A percentile compares a stretch with the other conserved stretches of the same genome.
phyloP scores from a whole-genome alignment of 2,113 vertebrate species.

The Paramisgurnus dabryanus region DNA sequence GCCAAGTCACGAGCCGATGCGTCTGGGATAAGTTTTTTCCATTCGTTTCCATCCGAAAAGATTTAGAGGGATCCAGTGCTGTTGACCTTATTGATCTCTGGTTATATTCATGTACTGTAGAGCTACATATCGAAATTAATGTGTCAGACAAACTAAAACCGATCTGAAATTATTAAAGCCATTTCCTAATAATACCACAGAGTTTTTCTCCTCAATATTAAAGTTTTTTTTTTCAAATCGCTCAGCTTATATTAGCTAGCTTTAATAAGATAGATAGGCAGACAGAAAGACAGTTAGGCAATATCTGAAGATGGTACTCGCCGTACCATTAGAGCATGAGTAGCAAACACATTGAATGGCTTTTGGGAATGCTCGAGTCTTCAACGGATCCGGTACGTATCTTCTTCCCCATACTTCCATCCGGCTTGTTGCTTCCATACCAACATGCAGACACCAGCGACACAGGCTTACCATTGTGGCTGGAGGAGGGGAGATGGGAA shows the following conservation, averaged over 20 bases:
- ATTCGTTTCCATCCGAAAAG: too few species aligned
- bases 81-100: neutral
- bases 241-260: neutral
- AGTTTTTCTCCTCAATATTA: neutral
- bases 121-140: neutral
- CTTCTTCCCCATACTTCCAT: constrained; percentile 43
- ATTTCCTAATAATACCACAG: neutral
- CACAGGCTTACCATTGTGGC: constrained; percentile 60
- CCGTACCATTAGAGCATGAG: neutral
- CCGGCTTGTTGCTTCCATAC: constrained; percentile 41
- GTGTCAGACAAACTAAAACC: neutral
- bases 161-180: constrained; percentile 10
- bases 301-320: neutral
- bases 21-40: neutral
- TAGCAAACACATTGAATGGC: neutral
- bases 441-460: constrained; percentile 27
- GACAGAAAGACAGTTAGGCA: neutral
- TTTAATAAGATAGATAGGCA: too few species aligned
- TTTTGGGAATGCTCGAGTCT: constrained; percentile 33
- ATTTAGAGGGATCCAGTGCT: too few species aligned
- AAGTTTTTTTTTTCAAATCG: neutral
- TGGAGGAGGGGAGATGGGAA: constrained; percentile 52
- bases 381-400: constrained; percentile 21
- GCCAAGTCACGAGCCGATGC: neutral
- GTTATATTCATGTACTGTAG: neutral